Conservation (phyloP, 2,113 vertebrate genomes). For the Picathartes gymnocephalus region DNA sequence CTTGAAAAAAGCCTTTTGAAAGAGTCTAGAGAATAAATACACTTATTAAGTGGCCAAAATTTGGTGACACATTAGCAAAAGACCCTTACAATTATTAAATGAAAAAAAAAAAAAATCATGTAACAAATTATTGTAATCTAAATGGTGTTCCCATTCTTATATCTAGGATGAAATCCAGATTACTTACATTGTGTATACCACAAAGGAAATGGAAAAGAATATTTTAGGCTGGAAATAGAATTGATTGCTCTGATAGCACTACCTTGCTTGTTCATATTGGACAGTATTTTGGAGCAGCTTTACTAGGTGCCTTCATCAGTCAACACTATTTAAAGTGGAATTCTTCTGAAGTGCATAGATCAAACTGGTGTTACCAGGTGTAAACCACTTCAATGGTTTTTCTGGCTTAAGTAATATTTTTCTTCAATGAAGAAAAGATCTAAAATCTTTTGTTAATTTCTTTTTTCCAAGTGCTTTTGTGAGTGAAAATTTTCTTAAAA, state of each 20-base stretch:
- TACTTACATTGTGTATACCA: background rate
- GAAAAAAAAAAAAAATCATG: background rate
- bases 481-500: background rate
- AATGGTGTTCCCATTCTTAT: background rate
- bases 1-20: background rate
- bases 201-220: background rate
- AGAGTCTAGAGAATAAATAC: background rate
- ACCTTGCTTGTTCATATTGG: background rate
- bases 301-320: background rate
- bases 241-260: background rate
- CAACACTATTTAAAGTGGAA: background rate
- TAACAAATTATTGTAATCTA: background rate
- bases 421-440: background rate
- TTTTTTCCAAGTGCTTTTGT: background rate
- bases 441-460: background rate
- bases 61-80: background rate
- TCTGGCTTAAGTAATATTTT: background rate
- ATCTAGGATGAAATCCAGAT: background rate
- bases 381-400: background rate
- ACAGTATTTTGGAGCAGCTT: background rate
- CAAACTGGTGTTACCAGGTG: background rate
- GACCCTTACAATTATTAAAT: background rate
- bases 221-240: background rate
- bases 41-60: background rate
- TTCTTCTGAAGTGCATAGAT: background rate